Base-by-base conservation (phyloP, 2,113 vertebrate species). In the Cyanocitta stelleri region DNA sequence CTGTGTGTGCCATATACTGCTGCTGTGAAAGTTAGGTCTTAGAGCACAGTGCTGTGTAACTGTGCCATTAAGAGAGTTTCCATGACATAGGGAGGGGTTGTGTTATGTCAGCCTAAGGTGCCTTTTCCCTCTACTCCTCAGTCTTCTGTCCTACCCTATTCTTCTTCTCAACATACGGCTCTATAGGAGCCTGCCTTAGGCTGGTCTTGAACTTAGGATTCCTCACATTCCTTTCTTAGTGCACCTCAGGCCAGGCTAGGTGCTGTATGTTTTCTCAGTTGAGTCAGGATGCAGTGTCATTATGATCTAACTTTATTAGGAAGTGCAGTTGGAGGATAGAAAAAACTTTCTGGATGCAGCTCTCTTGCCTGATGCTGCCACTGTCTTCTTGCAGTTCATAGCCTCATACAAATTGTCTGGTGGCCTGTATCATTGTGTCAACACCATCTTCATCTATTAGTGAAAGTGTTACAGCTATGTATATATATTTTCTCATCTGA, bases 71-170 rank as follows among this genome's bases (percentile, higher is more conserved):
- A 64, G 30, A 59, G 16, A 32, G 6, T 46, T 73, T 81, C 54
- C 41, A 6, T 67, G 3, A 39, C 4, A 3, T 26, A 10, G 15
- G 12, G 24, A 37, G 3, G 22, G 13, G 5, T 0, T 72, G 14
- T 67, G 6, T 62, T 76, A 7, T 46, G 15, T 72, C 10, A 5
- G 13, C 33, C 8, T 41, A 26, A 37, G 37, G 10, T 37, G 8
- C 17, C 32, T 77, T 69, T 55, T 43, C 4, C 16, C 13, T 84
- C 26, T 46, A 6, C 13, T 66, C 13, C 20, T 37, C 8, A 32
- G 15, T 54, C 14, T 58, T 80, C 39, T 82, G 8, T 56, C 46
- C 44, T 69, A 8, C 23, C 13, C 22, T 59, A 1, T 67, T 41
- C 11, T 9, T 64, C 83, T 64, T 59, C 20, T 39, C n/a, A 51